These are phyloP conservation scores for Morpho achilles DNA, from an alignment of 2,888 invertebrate genomes.

Conservation along the genomic window DNA sequence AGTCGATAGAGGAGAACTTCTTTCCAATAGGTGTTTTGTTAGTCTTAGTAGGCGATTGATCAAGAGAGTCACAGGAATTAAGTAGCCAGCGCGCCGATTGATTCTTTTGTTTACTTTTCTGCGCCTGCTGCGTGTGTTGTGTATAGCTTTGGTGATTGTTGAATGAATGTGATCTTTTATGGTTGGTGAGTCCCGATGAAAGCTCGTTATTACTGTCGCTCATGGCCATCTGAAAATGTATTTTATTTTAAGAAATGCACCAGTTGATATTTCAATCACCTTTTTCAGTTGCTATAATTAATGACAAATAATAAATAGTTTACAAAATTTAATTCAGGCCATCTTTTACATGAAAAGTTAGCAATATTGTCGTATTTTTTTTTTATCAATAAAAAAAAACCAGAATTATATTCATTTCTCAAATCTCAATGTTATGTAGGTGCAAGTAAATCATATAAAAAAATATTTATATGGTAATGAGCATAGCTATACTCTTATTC, in stretches of 20 bases:
- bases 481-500: too few species aligned
- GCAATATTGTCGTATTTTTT: too few species aligned
- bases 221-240: conserved; percentile 81
- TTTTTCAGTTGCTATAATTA: too few species aligned
- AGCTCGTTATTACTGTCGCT: conserved; percentile 76
- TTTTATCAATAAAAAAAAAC: too few species aligned
- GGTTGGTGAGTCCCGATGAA: conserved; percentile 77
- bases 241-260: not conserved
- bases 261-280: too few species aligned
- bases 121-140: conserved; percentile 80
- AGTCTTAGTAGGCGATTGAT: conserved; percentile 64
- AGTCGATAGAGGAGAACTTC: conserved; percentile 78
- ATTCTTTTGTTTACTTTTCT: conserved; percentile 81
- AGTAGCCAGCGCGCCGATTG: conserved; percentile 75
- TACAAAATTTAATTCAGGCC: too few species aligned
- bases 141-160: conserved; percentile 85
- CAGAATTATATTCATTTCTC: too few species aligned
- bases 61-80: conserved; percentile 73
- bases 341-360: too few species aligned
- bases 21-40: conserved; percentile 76
- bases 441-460: too few species aligned
- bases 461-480: too few species aligned
- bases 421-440: too few species aligned
- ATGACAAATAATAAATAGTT: too few species aligned
- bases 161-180: conserved; percentile 84